Evolutionary conservation across 1,140 invertebrate species (phyloP), one percentile per base, ranked within the genome.

Genomic region (Centruroides vittatus): DNA sequence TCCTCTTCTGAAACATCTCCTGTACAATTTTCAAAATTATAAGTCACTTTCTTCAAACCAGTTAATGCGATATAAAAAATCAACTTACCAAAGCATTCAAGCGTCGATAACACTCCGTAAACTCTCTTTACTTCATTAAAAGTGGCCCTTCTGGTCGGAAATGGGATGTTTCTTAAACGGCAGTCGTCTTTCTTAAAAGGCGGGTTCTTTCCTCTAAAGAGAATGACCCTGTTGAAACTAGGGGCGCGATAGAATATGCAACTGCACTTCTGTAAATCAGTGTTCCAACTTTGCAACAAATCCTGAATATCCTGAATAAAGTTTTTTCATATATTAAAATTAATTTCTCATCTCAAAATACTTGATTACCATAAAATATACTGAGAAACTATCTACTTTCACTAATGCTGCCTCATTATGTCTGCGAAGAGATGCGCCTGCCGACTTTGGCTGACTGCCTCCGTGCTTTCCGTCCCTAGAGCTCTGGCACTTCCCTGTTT

Each of bases 401-500:
- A 79, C 70, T 66, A 86, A 78, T 52, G 82, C 75, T 53, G 78
- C 77, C 70, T 90, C 86, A 71, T 89, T 90, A 68, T 89, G 86
- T 61, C 88, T 77, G 49, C 90, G 75, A 9, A 94, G 76, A 69
- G 80, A 85, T 7, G 89, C 84, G 4, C 89, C 89, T 10, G 87
- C 88, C 64, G 88, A 91, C 70, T 86, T 84, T 0, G 84, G 80
- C 65, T 80, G 76, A 41, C 8, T 41, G 57, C 76, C 78, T 9
- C 80, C 79, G 35, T 84, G 81, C 67, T 82, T 81, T 52, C 72
- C 76, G 71, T 92, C 88, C 55, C 82, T 77, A 4, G 79, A 77
- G 47, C 76, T 78, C 73, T 94, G 89, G 83, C 78, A 56, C 86
- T 84, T 1, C 89, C 90, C 71, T 92, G 86, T 53, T 89, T 88